phyloP scores from a whole-genome alignment of 1,140 invertebrate species.

The Heterodera schachtii region DNA sequence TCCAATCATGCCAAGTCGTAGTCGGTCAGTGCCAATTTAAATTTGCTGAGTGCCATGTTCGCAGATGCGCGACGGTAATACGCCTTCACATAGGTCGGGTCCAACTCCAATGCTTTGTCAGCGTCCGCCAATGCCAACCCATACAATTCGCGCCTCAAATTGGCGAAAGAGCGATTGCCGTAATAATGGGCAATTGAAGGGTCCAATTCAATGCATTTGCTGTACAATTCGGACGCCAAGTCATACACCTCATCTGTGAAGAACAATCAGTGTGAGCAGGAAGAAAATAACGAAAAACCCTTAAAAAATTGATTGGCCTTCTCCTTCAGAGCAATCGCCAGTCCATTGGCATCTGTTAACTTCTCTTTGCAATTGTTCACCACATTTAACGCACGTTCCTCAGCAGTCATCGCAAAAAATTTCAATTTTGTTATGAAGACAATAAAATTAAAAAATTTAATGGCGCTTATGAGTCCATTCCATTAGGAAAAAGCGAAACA shows the following conservation, averaged over 20 bases:
- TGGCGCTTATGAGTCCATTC: not conserved
- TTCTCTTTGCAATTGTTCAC: not conserved
- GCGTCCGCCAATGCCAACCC: slow-evolving; percentile 85
- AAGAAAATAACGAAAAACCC: slow-evolving; percentile 72
- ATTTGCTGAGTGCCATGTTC: slow-evolving; percentile 95
- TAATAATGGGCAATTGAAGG: slow-evolving; percentile 79
- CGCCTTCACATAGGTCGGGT: slow-evolving; percentile 47
- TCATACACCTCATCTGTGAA: slow-evolving; percentile 80
- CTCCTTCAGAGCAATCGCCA: slow-evolving; percentile 79
- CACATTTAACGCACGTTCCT: not conserved
- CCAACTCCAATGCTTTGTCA: slow-evolving; percentile 69
- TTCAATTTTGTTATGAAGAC: not conserved
- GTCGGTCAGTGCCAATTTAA: slow-evolving; percentile 91
- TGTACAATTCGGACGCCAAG: slow-evolving; percentile 84
- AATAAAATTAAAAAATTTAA: slow-evolving; percentile 4
- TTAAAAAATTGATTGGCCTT: slow-evolving; percentile 83
- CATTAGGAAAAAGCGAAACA: not conserved
- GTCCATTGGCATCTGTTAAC: slow-evolving; percentile 50
- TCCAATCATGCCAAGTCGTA: slow-evolving; percentile 80
- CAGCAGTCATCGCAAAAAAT: slow-evolving; percentile 11
- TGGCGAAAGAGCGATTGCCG: slow-evolving; percentile 87
- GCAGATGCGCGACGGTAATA: slow-evolving; percentile 89
- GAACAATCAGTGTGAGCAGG: not conserved
- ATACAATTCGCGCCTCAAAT: slow-evolving; percentile 72
- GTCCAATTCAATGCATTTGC: slow-evolving; percentile 85